Percentiles rank a stretch among this genome's conserved stretches.
These are phyloP conservation scores for Coptotermes formosanus DNA, from an alignment of 1,140 invertebrate species.

Conservation along the genomic window DNA sequence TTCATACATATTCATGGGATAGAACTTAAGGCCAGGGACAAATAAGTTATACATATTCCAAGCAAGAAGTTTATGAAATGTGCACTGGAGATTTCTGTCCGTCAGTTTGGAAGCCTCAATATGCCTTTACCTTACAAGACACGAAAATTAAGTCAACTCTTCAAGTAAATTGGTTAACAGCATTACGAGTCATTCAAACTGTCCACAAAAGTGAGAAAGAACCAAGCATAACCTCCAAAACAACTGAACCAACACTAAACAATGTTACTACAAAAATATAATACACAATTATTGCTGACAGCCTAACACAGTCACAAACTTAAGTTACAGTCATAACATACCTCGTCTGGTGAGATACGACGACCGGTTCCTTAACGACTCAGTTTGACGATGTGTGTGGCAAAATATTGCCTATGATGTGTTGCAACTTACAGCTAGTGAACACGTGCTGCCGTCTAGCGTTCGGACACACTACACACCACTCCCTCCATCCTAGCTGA, in stretches of 20 bases:
- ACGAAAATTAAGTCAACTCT: too few relatives aligned
- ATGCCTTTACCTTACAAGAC: too few relatives aligned
- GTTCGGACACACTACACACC: not conserved
- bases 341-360: not conserved
- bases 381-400: not conserved
- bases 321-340: not conserved
- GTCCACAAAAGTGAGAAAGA: too few relatives aligned
- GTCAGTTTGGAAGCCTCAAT: too few relatives aligned
- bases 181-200: too few relatives aligned
- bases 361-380: not conserved
- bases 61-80: too few relatives aligned
- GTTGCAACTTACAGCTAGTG: not conserved
- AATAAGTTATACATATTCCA: too few relatives aligned
- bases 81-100: too few relatives aligned
- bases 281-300: not conserved
- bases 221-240: too few relatives aligned
- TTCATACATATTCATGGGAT: too few relatives aligned
- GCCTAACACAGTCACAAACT: not conserved
- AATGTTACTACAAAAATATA: not conserved
- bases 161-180: too few relatives aligned
- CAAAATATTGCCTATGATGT: not conserved
- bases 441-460: not conserved
- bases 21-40: too few relatives aligned
- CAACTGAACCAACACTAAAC: not conserved
- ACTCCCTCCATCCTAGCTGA: not conserved